phyloP scores from a whole-genome alignment of 2,797 vertebrate species.

The Neosilurus mollespiculum region DNA sequence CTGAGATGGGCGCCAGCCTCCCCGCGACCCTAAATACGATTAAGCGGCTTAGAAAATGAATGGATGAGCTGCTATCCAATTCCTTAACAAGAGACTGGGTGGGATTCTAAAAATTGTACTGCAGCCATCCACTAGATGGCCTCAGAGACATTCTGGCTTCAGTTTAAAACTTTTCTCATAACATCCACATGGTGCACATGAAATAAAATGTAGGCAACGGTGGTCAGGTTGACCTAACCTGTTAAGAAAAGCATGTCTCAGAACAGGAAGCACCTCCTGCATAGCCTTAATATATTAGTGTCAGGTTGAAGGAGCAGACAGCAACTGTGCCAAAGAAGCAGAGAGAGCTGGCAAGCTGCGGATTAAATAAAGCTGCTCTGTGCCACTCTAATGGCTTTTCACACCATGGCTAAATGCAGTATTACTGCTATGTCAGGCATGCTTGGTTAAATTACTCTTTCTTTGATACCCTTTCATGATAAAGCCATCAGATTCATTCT shows the following conservation, averaged over 20 bases:
- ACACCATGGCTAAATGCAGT: constrained; percentile 70
- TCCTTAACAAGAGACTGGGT: not conserved
- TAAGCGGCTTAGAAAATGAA: too few relatives aligned
- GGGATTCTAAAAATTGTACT: not conserved
- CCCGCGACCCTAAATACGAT: too few relatives aligned
- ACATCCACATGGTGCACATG: not conserved
- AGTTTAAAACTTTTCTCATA: not conserved
- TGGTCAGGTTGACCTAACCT: constrained; percentile 15
- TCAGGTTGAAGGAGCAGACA: constrained; percentile 69
- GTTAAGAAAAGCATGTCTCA: not conserved
- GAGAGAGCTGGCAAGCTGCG: constrained; percentile 69
- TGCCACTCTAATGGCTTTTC: constrained; percentile 74
- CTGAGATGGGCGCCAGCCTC: too few relatives aligned
- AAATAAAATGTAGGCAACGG: not conserved
- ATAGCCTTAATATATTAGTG: constrained; percentile 22
- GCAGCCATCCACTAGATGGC: not conserved
- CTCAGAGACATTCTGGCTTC: not conserved
- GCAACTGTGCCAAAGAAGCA: constrained; percentile 67
- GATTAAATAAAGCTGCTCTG: constrained; percentile 74
- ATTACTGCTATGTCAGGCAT: constrained; percentile 66
- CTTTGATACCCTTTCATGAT: not conserved
- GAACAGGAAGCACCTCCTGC: not conserved
- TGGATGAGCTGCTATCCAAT: not conserved
- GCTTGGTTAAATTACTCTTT: constrained; percentile 63
- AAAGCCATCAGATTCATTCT: constrained; percentile 27